phyloP scores from a whole-genome alignment of 2,797 vertebrate species.

The Ambastaia sidthimunki region DNA sequence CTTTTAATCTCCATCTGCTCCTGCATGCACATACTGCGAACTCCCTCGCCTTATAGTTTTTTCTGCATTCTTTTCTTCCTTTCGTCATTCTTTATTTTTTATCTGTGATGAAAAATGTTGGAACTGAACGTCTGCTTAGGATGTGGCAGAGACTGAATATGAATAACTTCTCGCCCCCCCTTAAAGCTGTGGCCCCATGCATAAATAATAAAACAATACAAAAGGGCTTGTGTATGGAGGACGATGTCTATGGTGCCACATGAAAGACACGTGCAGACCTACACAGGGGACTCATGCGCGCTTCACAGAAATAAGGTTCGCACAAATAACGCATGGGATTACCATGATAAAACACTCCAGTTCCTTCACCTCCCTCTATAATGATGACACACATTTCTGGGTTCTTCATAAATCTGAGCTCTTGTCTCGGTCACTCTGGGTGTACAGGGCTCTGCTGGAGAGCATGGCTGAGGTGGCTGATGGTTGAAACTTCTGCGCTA shows the following conservation, averaged over 20 bases:
- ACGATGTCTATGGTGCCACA: conserved; percentile 73
- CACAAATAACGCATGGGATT: conserved; percentile 47
- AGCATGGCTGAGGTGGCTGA: conserved; percentile 38
- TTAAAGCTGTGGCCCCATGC: conserved; percentile 73
- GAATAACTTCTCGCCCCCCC: conserved; percentile 68
- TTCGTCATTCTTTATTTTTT: conserved; percentile 62
- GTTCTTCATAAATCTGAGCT: conserved; percentile 47
- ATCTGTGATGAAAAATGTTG: conserved; percentile 76
- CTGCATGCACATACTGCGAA: conserved; percentile 65
- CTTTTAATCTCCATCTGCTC: conserved; percentile 75
- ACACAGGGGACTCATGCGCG: conserved; percentile 59
- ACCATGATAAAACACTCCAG: conserved; percentile 49
- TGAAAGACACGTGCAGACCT: conserved; percentile 74
- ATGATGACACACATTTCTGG: conserved; percentile 51
- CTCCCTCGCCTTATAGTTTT: conserved; percentile 69
- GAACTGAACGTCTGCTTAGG: conserved; percentile 76
- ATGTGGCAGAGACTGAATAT: conserved; percentile 80
- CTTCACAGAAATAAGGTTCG: conserved; percentile 62
- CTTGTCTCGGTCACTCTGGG: conserved; percentile 1
- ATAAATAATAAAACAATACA: conserved; percentile 85
- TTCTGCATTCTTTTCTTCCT: conserved; percentile 49
- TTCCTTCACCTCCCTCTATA: conserved; percentile 31
- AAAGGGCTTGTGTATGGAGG: conserved; percentile 71
- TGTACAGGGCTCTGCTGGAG: conserved; percentile 11
- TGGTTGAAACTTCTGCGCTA: conserved; percentile 26